Percentiles rank a stretch among this genome's conserved stretches.
Conservation (phyloP, 2,888 invertebrate genomes). For the Liopterus haemorrhoidalis region DNA sequence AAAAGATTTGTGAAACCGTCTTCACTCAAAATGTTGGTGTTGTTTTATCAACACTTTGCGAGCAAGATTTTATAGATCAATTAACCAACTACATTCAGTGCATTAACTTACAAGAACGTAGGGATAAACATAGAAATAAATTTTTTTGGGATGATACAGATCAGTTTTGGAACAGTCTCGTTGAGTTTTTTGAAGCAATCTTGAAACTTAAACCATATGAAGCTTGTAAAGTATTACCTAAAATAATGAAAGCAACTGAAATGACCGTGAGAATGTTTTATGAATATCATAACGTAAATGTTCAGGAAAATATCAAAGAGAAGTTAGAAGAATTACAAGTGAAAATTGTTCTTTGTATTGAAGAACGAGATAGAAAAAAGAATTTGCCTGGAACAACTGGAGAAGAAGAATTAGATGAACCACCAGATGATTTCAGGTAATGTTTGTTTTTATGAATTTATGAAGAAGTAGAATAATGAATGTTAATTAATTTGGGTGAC, state of each 20-base stretch:
- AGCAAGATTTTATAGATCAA: constrained; percentile 29
- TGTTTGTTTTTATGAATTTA: constrained; percentile 43
- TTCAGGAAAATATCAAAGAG: constrained; percentile 42
- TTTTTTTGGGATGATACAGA: constrained; percentile 32
- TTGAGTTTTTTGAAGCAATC: constrained; percentile 39
- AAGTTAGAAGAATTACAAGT: constrained; percentile 45
- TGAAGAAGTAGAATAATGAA: constrained; percentile 26
- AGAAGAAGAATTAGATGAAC: constrained; percentile 46
- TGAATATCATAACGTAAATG: constrained; percentile 20
- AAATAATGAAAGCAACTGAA: constrained; percentile 33
- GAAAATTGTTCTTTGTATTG: constrained; percentile 41
- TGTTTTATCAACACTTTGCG: constrained; percentile 29
- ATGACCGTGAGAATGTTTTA: constrained; percentile 32
- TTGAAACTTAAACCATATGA: constrained; percentile 38
- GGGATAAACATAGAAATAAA: constrained; percentile 26
- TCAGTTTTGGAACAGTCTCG: constrained; percentile 33
- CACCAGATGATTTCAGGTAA: constrained; percentile 50
- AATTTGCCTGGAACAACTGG: too few relatives aligned
- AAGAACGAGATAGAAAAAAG: constrained; percentile 37
- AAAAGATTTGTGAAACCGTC: constrained; percentile 43
- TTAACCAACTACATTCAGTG: constrained; percentile 30
- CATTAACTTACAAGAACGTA: constrained; percentile 26
- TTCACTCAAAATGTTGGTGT: constrained; percentile 30
- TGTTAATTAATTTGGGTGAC: too few relatives aligned
- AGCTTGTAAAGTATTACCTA: constrained; percentile 37